These are phyloP conservation scores for Holacanthella duospinosa DNA, from an alignment of 2,888 invertebrate species.

Conservation along the genomic window DNA sequence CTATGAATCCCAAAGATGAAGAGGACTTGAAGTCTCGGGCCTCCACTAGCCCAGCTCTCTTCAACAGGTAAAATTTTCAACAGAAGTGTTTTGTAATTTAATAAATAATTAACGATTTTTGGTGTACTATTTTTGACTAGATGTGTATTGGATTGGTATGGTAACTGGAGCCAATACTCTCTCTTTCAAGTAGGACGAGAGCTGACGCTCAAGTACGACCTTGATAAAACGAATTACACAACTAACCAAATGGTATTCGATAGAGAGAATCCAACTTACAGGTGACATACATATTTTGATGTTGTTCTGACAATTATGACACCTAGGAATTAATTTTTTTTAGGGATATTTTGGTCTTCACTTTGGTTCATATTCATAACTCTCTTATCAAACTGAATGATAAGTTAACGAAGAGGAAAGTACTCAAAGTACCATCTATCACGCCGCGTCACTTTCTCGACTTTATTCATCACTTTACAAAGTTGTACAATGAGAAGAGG, in stretches of 20 bases:
- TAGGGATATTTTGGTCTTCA: constrained; percentile 94
- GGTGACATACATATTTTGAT: no score
- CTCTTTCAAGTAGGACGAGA: constrained; percentile 89
- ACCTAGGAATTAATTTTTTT: no score
- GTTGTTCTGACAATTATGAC: no score
- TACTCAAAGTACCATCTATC: constrained; percentile 91
- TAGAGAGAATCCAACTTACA: not conserved
- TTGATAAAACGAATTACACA: constrained; percentile 60
- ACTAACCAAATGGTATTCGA: not conserved
- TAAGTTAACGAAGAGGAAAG: constrained; percentile 69
- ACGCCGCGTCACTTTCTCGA: constrained; percentile 96
- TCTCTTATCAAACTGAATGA: constrained; percentile 91
- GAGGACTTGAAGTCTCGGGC: constrained; percentile 97
- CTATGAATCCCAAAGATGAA: constrained; percentile 94
- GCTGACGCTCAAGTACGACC: constrained; percentile 88
- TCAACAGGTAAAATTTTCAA: no score
- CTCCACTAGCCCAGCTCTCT: constrained; percentile 95
- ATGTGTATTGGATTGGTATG: constrained; percentile 99
- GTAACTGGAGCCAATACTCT: constrained; percentile 97
- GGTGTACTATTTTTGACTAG: no score
- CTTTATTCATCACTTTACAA: constrained; percentile 98
- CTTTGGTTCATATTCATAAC: constrained; percentile 95
- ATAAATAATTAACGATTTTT: no score
- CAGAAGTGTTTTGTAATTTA: no score
- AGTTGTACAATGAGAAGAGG: constrained; percentile 92